Evolutionary conservation across 2,113 vertebrate species (phyloP).

Genomic region (Chunga burmeisteri): DNA sequence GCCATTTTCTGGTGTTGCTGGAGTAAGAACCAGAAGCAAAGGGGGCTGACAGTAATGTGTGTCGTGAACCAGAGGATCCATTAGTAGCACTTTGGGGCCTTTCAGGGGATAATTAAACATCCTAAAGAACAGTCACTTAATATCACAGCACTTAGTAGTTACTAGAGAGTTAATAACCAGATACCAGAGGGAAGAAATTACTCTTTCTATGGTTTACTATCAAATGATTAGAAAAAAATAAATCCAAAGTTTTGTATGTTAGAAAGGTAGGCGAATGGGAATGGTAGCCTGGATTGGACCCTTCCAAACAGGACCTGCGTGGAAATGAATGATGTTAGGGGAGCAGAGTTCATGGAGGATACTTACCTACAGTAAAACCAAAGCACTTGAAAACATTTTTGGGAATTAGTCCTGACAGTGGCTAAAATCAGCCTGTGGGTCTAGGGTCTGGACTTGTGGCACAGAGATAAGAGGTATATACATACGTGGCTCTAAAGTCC

Average conservation of each 20-base stretch:
- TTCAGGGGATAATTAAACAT: constrained; percentile 18
- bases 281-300: background rate
- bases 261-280: background rate
- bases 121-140: constrained; percentile 25
- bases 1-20: background rate
- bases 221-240: background rate
- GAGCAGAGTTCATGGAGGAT: background rate
- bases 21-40: constrained; percentile 6
- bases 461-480: background rate
- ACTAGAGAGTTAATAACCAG: background rate
- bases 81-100: constrained; percentile 37
- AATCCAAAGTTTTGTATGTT: background rate
- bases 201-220: background rate
- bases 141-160: constrained; percentile 9
- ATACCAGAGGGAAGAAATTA: background rate
- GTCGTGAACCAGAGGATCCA: constrained; percentile 19
- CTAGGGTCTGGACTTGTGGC: background rate
- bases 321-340: background rate
- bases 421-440: background rate
- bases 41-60: background rate
- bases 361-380: background rate
- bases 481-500: background rate
- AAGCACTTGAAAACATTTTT: background rate
- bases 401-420: background rate
- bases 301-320: background rate